Evolutionary conservation across 2,888 invertebrate genomes (phyloP).

Genomic region (Phengaris arion): DNA sequence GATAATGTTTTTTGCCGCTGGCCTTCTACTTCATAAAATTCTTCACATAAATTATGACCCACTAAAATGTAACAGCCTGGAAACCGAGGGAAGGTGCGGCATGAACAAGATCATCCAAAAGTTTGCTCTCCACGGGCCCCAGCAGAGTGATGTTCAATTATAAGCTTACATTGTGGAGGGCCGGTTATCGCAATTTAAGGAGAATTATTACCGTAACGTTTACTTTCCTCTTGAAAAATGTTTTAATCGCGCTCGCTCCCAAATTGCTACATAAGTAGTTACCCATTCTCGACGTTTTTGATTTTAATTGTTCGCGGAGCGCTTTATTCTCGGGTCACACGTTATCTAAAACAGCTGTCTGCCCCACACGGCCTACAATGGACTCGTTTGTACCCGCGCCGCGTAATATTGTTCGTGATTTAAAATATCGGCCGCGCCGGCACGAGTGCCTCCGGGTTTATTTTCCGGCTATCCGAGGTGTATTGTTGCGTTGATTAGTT

Average conservation of each 20-base stretch:
- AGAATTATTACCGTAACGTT: slow-evolving; percentile 18
- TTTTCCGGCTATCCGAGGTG: slow-evolving; percentile 67
- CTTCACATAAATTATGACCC: slow-evolving; percentile 16
- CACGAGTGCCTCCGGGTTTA: slow-evolving; percentile 56
- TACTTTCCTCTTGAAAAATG: slow-evolving; percentile 5
- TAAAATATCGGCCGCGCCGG: slow-evolving; percentile 68
- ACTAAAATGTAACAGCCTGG: slow-evolving; percentile 18
- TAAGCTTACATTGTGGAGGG: slow-evolving; percentile 4
- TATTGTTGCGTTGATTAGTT: slow-evolving; percentile 78
- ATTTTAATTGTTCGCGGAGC: slow-evolving; percentile 57
- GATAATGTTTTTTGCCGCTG: neutral
- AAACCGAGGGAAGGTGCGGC: slow-evolving; percentile 10
- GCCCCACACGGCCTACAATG: slow-evolving; percentile 68
- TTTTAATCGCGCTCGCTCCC: slow-evolving; percentile 9
- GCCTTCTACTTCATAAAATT: slow-evolving; percentile 14
- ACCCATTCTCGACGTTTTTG: slow-evolving; percentile 50
- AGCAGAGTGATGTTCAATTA: neutral
- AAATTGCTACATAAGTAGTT: slow-evolving; percentile 41
- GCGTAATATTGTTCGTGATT: slow-evolving; percentile 75
- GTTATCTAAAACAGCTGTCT: slow-evolving; percentile 77
- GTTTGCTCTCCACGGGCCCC: neutral
- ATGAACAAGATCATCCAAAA: slow-evolving; percentile 7
- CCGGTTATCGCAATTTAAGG: neutral
- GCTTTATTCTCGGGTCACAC: slow-evolving; percentile 72
- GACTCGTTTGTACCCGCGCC: slow-evolving; percentile 66